Evolutionary conservation across 2,797 vertebrate species (phyloP).

Genomic region (Vespertilio murinus): DNA sequence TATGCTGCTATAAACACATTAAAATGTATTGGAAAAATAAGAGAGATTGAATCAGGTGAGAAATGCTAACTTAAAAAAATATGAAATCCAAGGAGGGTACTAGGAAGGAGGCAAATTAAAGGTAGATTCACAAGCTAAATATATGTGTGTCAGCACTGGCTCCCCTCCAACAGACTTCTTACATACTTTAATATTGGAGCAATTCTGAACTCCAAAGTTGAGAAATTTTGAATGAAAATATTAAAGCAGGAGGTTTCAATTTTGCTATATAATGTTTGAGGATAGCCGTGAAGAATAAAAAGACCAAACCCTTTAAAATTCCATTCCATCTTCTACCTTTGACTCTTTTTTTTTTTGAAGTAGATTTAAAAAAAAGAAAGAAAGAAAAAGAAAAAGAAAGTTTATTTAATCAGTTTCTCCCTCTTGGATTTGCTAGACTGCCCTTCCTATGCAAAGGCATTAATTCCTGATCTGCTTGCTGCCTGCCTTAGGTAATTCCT

Average conservation of each 20-base stretch:
- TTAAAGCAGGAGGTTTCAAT: constrained; percentile 28
- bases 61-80: constrained; percentile 47
- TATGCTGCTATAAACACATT: constrained; percentile 51
- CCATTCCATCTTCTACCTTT: constrained; percentile 36
- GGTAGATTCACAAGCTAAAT: constrained; percentile 34
- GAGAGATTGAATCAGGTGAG: background rate
- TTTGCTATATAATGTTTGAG: constrained; percentile 71
- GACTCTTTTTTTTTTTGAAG: constrained; percentile 48
- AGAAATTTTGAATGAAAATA: constrained; percentile 67
- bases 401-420: constrained; percentile 69
- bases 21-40: constrained; percentile 45
- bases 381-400: background rate
- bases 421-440: constrained; percentile 64
- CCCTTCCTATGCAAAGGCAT: constrained; percentile 34
- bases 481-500: constrained; percentile 79
- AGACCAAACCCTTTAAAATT: constrained; percentile 63
- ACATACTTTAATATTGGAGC: constrained; percentile 46
- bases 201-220: constrained; percentile 37
- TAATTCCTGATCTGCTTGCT: constrained; percentile 76
- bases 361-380: constrained; percentile 39
- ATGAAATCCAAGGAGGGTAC: background rate
- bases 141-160: background rate
- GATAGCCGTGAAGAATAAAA: constrained; percentile 68
- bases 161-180: constrained; percentile 71
- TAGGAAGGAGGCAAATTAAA: constrained; percentile 52